Conservation (phyloP, 1,140 invertebrate species). For the Heliconius hewitsoni region DNA sequence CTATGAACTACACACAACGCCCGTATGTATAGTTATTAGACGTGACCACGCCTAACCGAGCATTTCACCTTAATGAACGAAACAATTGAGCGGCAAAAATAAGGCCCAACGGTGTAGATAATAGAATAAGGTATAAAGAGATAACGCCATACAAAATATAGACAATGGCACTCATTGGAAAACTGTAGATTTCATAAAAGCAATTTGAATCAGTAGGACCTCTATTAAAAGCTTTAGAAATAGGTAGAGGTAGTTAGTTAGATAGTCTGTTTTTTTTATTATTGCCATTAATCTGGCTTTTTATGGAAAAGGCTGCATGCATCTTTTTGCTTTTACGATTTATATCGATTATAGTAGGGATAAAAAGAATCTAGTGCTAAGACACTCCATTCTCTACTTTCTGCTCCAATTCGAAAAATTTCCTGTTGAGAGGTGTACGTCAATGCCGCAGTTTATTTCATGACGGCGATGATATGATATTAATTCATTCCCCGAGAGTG, state of each 20-base stretch:
- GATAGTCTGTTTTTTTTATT: too few species aligned
- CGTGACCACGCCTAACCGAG: constrained; percentile 34
- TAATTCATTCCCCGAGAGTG: too few species aligned
- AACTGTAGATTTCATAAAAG: neutral
- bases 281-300: too few species aligned
- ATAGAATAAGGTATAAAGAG: constrained; percentile 19
- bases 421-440: too few species aligned
- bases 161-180: neutral
- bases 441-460: too few species aligned
- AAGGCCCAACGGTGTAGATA: constrained; percentile 28
- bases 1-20: constrained; percentile 1
- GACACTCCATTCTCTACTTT: too few species aligned
- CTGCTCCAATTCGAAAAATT: too few species aligned
- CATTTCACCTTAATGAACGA: constrained; percentile 55
- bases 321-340: too few species aligned
- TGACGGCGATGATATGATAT: too few species aligned
- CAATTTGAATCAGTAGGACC: neutral
- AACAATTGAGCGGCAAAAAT: constrained; percentile 45
- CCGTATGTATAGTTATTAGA: constrained; percentile 38
- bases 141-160: constrained; percentile 15
- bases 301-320: too few species aligned
- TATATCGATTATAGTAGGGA: too few species aligned
- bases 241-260: neutral
- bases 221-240: neutral
- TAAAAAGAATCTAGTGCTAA: too few species aligned